Evolutionary conservation across 2,888 invertebrate genomes (phyloP), one percentile per base, ranked within the genome.

Genomic region (Oasisia sp.): DNA sequence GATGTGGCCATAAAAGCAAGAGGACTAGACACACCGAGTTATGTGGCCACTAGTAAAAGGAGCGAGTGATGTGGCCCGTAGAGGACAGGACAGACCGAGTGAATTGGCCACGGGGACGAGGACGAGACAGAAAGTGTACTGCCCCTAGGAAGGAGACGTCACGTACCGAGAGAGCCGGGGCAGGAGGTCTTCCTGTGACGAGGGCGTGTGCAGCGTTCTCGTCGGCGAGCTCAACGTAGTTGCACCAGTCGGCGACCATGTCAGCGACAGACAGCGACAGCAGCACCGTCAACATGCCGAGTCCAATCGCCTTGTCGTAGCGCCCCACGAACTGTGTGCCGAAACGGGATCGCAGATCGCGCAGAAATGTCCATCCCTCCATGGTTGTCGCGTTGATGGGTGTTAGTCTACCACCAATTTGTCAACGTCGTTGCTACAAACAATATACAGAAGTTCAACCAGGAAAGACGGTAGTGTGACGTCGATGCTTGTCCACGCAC

Each of bases 271-370:
- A 92, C 45, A 93, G n/a, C n/a, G 92, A 19, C 1, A 44, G 74
- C 38, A 93, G 58, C 32, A 91, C n/a, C 8, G 74, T 27, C n/a
- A 93, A 56, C 32, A 93, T 90, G 5, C 91, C 91, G 14, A 91
- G 91, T 27, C 92, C 93, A 7, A 93, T 89, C 32, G 91, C 45
- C 91, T 93, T 93, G 90, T 93, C 92, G 32, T 93, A 92, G 44
- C 91, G 91, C 14, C 93, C 93, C 14, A 89, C 32, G 92, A 93
- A 93, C 44, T 92, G 90, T 11, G 44, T 32, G 45, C 92, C 92
- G 91, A 91, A 92, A 19, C 38, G n/a, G 91, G n/a, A 56, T 27
- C 74, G 74, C 74, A 74, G 74, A 74, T 74, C n/a, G 74, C 74
- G 74, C 27, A 74, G 74, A 74, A 19, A 74, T 74, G 74, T 74